Evolutionary conservation across 1,140 invertebrate genomes (phyloP).

Genomic region (Mycetomoellerius zeteki): DNA sequence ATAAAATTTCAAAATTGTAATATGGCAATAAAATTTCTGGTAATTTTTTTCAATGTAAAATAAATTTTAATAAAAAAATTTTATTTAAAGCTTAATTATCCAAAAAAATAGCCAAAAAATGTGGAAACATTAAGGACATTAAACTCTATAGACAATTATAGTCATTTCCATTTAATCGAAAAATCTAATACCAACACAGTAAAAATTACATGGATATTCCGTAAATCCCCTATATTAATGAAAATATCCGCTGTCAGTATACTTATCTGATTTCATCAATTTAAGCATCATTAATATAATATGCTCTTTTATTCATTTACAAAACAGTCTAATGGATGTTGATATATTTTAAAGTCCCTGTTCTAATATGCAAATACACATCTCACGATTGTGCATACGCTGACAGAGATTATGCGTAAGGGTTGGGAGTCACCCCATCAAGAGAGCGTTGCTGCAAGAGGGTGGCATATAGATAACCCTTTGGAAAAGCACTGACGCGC

Average conservation of each 20-base stretch:
- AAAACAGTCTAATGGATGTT: background rate
- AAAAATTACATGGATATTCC: background rate
- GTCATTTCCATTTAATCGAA: background rate
- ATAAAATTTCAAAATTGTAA: slow-evolving; percentile 1
- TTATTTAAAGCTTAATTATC: background rate
- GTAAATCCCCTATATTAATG: background rate
- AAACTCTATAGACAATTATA: background rate
- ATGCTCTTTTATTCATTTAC: background rate
- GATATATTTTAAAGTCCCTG: background rate
- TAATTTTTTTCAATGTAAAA: background rate
- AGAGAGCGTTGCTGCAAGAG: slow-evolving; percentile 53
- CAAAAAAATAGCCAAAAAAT: too few species aligned
- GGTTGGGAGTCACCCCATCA: slow-evolving; percentile 69
- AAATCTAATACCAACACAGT: background rate
- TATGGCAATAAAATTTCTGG: background rate
- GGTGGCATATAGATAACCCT: background rate
- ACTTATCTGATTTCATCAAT: slow-evolving; percentile 5
- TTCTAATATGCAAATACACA: slow-evolving; percentile 60
- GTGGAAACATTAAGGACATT: background rate
- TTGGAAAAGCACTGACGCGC: slow-evolving; percentile 1
- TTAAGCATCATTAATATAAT: background rate
- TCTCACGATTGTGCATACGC: slow-evolving; percentile 4
- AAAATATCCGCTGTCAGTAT: background rate
- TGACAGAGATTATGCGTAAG: slow-evolving; percentile 61
- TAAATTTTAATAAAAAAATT: slow-evolving; percentile 2